Percentiles rank a stretch among this genome's conserved stretches.
phyloP scores from a whole-genome alignment of 2,888 invertebrate species.

The Ecliptopera silaceata region DNA sequence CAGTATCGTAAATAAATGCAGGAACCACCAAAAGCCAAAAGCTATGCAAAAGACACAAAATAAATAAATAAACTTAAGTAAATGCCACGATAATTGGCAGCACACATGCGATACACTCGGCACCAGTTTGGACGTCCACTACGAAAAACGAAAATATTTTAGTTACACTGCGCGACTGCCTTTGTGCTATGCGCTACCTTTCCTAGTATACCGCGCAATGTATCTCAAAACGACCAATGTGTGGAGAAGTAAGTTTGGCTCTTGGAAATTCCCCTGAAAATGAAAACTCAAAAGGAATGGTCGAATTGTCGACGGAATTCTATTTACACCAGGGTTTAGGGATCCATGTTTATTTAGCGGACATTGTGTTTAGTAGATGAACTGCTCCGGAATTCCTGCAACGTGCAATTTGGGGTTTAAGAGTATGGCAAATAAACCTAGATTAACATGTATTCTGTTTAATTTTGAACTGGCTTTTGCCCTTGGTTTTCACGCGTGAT shows the following conservation, averaged over 20 bases:
- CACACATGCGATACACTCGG: slow-evolving; percentile 27
- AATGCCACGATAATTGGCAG: slow-evolving; percentile 34
- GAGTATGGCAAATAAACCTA: neutral
- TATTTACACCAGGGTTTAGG: slow-evolving; percentile 23
- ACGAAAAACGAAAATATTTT: no score
- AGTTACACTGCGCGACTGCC: no score
- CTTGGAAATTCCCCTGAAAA: slow-evolving; percentile 30
- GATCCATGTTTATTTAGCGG: slow-evolving; percentile 13
- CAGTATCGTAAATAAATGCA: slow-evolving; percentile 11
- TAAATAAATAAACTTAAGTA: slow-evolving; percentile 32
- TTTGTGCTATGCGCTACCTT: no score
- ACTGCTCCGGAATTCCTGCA: neutral
- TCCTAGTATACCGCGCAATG: no score
- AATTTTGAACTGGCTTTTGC: no score
- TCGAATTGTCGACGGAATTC: slow-evolving; percentile 31
- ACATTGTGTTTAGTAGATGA: slow-evolving; percentile 3
- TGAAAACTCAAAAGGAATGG: slow-evolving; percentile 35
- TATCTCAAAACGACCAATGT: no score
- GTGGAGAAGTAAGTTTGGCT: slow-evolving; percentile 1
- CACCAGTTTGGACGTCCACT: slow-evolving; percentile 10
- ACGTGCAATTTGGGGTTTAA: neutral
- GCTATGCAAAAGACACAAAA: slow-evolving; percentile 25
- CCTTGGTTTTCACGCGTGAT: no score
- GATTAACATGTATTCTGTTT: no score
- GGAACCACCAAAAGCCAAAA: slow-evolving; percentile 11